A percentile compares a stretch with the other conserved stretches of the same genome.
Conservation (phyloP, 2,113 vertebrate species). For the Nicator chloris region DNA sequence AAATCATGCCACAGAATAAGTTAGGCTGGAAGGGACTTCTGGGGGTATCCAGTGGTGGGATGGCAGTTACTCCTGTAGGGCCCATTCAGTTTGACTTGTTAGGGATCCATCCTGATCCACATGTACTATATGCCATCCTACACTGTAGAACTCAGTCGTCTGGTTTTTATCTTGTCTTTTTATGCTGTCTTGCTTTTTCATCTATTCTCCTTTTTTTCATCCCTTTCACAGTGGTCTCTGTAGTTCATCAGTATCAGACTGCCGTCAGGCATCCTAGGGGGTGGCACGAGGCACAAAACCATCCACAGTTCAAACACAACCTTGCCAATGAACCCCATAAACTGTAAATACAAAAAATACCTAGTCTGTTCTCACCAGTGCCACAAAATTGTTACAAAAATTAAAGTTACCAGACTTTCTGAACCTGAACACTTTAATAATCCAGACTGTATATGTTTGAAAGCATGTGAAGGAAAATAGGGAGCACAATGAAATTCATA, state of each 20-base stretch:
- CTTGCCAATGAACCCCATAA: background rate
- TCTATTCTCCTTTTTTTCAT: background rate
- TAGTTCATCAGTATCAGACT: background rate
- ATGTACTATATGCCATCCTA: background rate
- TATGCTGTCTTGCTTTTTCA: background rate
- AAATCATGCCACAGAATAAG: background rate
- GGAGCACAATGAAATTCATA: background rate
- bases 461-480: background rate
- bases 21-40: background rate
- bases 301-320: background rate
- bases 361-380: background rate
- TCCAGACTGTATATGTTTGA: background rate
- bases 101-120: background rate
- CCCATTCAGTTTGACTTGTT: background rate
- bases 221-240: background rate
- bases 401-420: background rate
- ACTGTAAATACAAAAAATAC: background rate
- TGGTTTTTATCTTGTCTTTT: background rate
- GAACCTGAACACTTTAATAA: background rate
- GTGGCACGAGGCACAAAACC: accelerated
- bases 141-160: background rate
- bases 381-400: background rate
- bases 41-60: background rate
- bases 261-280: background rate
- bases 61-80: background rate